Evolutionary conservation across 2,888 invertebrate species (phyloP).

Genomic region (Dysmachus trigonus): DNA sequence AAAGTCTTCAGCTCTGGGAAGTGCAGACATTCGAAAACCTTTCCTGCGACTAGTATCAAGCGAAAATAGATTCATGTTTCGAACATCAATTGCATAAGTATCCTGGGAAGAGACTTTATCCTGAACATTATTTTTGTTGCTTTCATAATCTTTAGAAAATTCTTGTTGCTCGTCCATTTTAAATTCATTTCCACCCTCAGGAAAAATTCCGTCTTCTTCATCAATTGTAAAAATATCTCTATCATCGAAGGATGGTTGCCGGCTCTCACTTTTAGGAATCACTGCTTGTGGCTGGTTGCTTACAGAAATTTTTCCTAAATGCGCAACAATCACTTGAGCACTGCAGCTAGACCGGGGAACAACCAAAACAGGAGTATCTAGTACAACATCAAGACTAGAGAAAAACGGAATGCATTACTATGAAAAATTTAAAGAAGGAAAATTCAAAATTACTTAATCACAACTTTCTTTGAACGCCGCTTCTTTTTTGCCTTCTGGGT

Average conservation of each 20-base stretch:
- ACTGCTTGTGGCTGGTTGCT: constrained; percentile 60
- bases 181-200: constrained; percentile 43
- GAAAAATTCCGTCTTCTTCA: constrained; percentile 44
- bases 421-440: background rate
- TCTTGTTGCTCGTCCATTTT: constrained; percentile 37
- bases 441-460: background rate
- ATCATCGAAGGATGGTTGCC: constrained; percentile 45
- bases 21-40: constrained; percentile 57
- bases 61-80: constrained; percentile 89
- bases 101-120: constrained; percentile 48
- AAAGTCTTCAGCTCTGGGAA: constrained; percentile 72
- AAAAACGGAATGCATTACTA: background rate
- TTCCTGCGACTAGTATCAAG: constrained; percentile 70
- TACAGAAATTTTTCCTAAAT: constrained; percentile 87
- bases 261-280: background rate
- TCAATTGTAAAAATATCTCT: constrained; percentile 50
- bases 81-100: constrained; percentile 75
- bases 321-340: constrained; percentile 86
- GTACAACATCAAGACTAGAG: constrained; percentile 74
- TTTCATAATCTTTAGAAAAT: background rate
- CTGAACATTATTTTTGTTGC: background rate
- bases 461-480: background rate
- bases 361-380: constrained; percentile 92
- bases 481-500: background rate
- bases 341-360: constrained; percentile 82